Evolutionary conservation across 2,797 vertebrate species (phyloP).

Genomic region (Pseudochaenichthys georgianus): DNA sequence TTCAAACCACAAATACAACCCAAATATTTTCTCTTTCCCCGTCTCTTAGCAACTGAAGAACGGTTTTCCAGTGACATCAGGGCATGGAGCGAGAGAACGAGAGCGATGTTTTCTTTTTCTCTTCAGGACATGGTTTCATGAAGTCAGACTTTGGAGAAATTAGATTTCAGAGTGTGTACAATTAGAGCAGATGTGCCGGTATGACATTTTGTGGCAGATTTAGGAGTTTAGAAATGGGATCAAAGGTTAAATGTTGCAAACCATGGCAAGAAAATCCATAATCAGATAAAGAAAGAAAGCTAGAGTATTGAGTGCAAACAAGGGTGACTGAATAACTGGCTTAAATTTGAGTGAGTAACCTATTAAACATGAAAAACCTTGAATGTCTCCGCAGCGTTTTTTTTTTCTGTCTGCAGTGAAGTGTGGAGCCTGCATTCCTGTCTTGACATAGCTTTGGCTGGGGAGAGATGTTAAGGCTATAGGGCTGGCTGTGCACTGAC

Average conservation of each 20-base stretch:
- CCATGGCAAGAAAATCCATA: slow-evolving; percentile 18
- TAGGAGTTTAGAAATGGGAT: slow-evolving; percentile 16
- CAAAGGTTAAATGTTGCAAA: slow-evolving; percentile 39
- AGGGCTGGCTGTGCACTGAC: slow-evolving; percentile 55
- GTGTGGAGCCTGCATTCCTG: slow-evolving; percentile 70
- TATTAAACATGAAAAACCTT: slow-evolving; percentile 46
- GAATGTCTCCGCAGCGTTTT: slow-evolving; percentile 34
- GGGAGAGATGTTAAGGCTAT: slow-evolving; percentile 57
- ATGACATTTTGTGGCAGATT: slow-evolving; percentile 16
- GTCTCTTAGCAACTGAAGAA: slow-evolving; percentile 86
- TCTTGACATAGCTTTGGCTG: slow-evolving; percentile 65
- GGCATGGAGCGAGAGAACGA: slow-evolving; percentile 63
- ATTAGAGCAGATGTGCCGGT: slow-evolving; percentile 50
- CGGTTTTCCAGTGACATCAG: slow-evolving; percentile 86
- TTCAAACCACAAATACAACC: slow-evolving; percentile 76
- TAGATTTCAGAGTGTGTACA: slow-evolving; percentile 59
- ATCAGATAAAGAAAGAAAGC: slow-evolving; percentile 11
- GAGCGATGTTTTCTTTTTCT: slow-evolving; percentile 43
- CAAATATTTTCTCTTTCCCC: slow-evolving; percentile 83
- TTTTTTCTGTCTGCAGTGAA: slow-evolving; percentile 48
- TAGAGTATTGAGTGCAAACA: slow-evolving; percentile 17
- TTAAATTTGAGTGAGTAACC: slow-evolving; percentile 30
- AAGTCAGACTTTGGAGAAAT: slow-evolving; percentile 73
- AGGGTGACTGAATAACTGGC: slow-evolving; percentile 36
- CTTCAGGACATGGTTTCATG: slow-evolving; percentile 65